These are phyloP conservation scores for Stenichneumon culpator DNA, from an alignment of 2,888 invertebrate genomes.

Conservation along the genomic window DNA sequence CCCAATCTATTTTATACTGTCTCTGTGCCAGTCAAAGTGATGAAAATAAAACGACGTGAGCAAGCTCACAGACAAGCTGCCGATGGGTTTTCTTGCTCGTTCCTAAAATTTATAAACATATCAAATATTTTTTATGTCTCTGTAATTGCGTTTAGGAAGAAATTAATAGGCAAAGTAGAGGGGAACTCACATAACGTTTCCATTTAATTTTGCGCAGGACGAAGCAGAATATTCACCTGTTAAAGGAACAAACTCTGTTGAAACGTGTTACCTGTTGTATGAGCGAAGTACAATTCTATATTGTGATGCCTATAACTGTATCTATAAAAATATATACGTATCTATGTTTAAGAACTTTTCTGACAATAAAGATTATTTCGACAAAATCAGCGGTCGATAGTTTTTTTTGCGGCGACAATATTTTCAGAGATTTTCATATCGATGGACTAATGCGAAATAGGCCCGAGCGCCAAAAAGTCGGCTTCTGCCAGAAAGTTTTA, in stretches of 20 bases:
- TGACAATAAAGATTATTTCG: conserved; percentile 61
- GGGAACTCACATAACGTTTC: conserved; percentile 25
- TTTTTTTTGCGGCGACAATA: too few relatives aligned
- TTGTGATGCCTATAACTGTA: conserved; percentile 56
- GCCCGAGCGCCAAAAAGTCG: too few relatives aligned
- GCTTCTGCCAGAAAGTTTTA: too few relatives aligned
- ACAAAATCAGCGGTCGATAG: neutral
- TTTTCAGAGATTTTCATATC: too few relatives aligned
- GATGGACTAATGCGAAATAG: too few relatives aligned
- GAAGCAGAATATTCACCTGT: neutral
- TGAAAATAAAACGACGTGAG: conserved; percentile 4
- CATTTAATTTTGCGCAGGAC: conserved; percentile 59
- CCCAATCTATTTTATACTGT: conserved; percentile 45
- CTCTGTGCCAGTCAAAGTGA: conserved; percentile 41
- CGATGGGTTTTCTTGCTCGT: conserved; percentile 8
- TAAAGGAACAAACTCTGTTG: conserved; percentile 16
- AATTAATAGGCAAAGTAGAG: conserved; percentile 10
- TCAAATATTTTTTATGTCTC: conserved; percentile 35
- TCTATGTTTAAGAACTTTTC: conserved; percentile 46
- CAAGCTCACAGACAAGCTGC: neutral
- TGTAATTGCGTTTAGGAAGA: neutral
- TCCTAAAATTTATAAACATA: neutral
- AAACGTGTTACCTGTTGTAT: conserved; percentile 4
- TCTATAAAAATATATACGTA: conserved; percentile 23
- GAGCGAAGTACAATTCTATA: conserved; percentile 53